Evolutionary conservation across 2,888 invertebrate species (phyloP), one percentile per base, ranked within the genome.

Genomic region (Iphiclides podalirius): DNA sequence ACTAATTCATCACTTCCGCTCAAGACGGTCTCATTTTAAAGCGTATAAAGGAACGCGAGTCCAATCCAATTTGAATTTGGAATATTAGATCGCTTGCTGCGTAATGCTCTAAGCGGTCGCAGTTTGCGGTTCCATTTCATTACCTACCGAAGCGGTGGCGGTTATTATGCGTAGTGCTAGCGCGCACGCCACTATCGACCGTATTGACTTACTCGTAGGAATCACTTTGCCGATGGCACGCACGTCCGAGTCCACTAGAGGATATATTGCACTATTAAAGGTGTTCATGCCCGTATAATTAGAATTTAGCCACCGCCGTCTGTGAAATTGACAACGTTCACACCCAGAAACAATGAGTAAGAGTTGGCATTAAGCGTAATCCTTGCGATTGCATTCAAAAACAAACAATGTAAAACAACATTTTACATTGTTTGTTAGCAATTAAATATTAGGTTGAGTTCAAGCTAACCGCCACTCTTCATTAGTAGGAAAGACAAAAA

Each of bases 41-140:
- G n/a, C n/a, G n/a, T n/a, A n/a, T n/a, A n/a, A n/a, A n/a, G n/a
- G n/a, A 11, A 31, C 2, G 11, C 2, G 31, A 38, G 37, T 36
- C 20, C 7, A 36, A 45, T 40, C 35, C 14, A 51, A 51, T 46
- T 40, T 28, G 45, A 37, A 41, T 41, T 45, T 20, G 36, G 31
- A 46, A 35, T 15, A 47, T 49, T 45, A 62, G 59, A 66, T 56
- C 57, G 54, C 42, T 52, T 49, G 38, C 55, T 52, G 53, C 53
- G 57, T 52, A 59, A 54, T 43, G 47, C 47, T 37, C 20, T 37
- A 44, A 52, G 54, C 53, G 54, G 61, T 59, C 54, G 58, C 52
- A 58, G 49, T 45, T 52, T 63, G 59, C 47, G 56, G 54, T 53
- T 41, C 52, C 54, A 56, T 61, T 60, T 59, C 52, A 55, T 61